Evolutionary conservation across 2,888 invertebrate genomes (phyloP).

Genomic region (Pristionchus fissidentatus): DNA sequence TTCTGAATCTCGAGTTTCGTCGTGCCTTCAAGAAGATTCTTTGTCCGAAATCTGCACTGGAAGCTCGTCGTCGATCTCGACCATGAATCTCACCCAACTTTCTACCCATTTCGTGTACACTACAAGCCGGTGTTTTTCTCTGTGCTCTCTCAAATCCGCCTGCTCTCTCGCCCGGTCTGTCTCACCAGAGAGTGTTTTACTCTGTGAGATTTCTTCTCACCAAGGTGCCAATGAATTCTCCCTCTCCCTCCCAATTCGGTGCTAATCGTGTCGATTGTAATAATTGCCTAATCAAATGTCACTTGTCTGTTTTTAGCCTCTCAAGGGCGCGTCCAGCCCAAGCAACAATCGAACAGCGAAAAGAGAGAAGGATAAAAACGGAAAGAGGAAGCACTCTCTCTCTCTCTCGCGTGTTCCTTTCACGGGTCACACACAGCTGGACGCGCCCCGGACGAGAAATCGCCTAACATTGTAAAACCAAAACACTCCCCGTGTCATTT

Average conservation of each 20-base stretch:
- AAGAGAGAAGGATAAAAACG: background rate
- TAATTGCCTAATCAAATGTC: background rate
- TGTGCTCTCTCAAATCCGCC: background rate
- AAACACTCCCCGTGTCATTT: slow-evolving; percentile 15
- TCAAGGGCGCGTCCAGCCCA: slow-evolving; percentile 29
- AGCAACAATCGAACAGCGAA: background rate
- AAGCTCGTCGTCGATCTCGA: slow-evolving; percentile 54
- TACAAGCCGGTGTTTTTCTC: background rate
- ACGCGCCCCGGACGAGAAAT: background rate
- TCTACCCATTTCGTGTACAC: background rate
- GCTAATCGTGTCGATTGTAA: background rate
- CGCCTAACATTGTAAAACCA: background rate
- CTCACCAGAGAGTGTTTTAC: slow-evolving; percentile 31
- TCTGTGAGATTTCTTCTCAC: slow-evolving; percentile 9
- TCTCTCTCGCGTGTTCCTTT: too few relatives aligned
- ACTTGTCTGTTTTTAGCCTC: background rate
- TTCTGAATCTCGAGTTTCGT: slow-evolving; percentile 75
- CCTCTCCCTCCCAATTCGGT: background rate
- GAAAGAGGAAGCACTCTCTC: too few relatives aligned
- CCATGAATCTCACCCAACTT: background rate
- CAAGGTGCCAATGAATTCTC: slow-evolving; percentile 29
- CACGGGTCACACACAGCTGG: too few relatives aligned
- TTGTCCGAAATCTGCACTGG: slow-evolving; percentile 70
- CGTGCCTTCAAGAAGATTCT: slow-evolving; percentile 75
- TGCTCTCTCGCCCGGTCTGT: background rate